Evolutionary conservation across 2,888 invertebrate species (phyloP), one percentile per base, ranked within the genome.

Genomic region (Folsomia candida): DNA sequence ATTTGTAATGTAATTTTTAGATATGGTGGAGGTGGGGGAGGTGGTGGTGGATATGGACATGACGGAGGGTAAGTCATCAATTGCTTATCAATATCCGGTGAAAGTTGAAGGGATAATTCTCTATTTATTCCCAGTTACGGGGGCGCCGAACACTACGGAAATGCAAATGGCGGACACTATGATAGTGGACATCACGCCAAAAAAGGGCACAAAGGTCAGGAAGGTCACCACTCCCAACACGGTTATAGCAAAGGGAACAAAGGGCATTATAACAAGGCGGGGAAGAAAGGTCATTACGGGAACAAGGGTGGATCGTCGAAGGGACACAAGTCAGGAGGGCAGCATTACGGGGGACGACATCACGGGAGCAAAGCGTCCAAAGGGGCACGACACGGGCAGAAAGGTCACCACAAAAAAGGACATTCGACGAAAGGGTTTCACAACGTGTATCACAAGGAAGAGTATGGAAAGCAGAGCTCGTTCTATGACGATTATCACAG

Each of bases 401-500:
- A 78, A 24, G 78, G 78, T 2, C 70, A 71, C 37, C 77, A 78
- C 51, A 70, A 69, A 24, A 75, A 76, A 22, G 79, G 79, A 22
- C 78, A 78, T 57, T 72, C 76, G 2, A 78, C 78, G 25, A 78
- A 78, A 66, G 79, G 79, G 63, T 79, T 77, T 60, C 75, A 74
- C 51, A 79, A 79, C 29, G 69, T 70, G 9, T 79, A 79, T 37
- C 79, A 79, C 68, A 79, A 79, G 75, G 77, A 76, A 29, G 79
- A 79, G 66, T 79, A 79, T 71, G 74, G 76, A 47, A 79, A 79
- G 62, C 71, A 77, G 20, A 74, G 76, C 14, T 62, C 72, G 3
- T 79, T 79, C 68, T 79, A 79, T 59, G 79, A 79, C 62, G 78
- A 78, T 63, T 76, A 73, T 60, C 79, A 79, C 61, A 67, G 72